Conservation (phyloP, 1,140 invertebrate genomes). For the Drosophila subpulchrella region DNA sequence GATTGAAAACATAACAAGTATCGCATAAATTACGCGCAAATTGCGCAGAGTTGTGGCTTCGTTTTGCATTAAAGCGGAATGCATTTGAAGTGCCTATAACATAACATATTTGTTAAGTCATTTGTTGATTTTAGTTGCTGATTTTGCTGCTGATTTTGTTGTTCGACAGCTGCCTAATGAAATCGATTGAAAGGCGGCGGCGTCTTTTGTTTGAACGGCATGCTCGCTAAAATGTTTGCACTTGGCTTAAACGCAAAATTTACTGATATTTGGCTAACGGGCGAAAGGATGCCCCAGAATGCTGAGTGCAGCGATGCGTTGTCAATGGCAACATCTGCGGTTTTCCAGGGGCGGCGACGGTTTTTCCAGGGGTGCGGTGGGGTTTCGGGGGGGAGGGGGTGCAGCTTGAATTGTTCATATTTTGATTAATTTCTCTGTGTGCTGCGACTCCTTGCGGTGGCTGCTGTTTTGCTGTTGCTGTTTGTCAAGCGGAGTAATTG, state of each 20-base stretch:
- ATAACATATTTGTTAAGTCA: neutral
- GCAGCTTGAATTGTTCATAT: conserved; percentile 18
- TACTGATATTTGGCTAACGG: conserved; percentile 35
- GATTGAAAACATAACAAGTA: neutral
- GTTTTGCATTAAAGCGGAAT: conserved; percentile 19
- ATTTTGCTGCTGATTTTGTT: neutral
- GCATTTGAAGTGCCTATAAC: neutral
- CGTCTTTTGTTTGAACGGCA: conserved; percentile 12
- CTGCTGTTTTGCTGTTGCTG: conserved; percentile 49
- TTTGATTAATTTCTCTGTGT: conserved; percentile 32
- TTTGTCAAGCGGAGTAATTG: conserved; percentile 52
- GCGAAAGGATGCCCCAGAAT: conserved; percentile 6
- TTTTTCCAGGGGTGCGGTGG: neutral
- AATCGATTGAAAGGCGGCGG: conserved; percentile 11
- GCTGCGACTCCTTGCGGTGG: conserved; percentile 11
- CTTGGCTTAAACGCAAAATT: conserved; percentile 38
- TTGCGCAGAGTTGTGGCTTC: neutral
- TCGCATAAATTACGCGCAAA: neutral
- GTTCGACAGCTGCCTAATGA: conserved; percentile 1
- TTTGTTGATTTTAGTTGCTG: conserved; percentile 4
- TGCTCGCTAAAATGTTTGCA: conserved; percentile 36
- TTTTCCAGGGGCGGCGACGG: conserved; percentile 3
- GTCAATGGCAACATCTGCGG: conserved; percentile 25
- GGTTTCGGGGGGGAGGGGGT: neutral
- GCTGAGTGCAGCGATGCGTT: conserved; percentile 5